Percentiles rank a stretch among this genome's conserved stretches.
phyloP scores from a whole-genome alignment of 1,140 invertebrate genomes.

The Scaptomyza pallida region DNA sequence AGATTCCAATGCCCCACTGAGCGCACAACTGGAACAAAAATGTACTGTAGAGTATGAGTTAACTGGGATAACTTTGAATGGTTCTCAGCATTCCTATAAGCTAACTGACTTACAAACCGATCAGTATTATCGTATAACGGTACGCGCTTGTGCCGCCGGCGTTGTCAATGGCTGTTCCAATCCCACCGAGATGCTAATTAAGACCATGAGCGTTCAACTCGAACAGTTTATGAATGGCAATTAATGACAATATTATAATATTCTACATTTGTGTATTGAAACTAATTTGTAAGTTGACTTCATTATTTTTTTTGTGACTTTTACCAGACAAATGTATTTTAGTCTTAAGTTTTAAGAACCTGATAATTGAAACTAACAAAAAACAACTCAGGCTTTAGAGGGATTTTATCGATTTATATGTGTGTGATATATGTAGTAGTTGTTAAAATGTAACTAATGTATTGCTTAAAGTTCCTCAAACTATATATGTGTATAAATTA shows the following conservation, averaged over 20 bases:
- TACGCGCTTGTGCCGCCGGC: constrained; percentile 62
- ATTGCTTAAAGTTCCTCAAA: constrained; percentile 45
- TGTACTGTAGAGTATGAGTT: constrained; percentile 48
- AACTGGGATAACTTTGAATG: constrained; percentile 38
- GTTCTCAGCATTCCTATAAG: constrained; percentile 50
- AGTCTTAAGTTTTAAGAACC: not conserved
- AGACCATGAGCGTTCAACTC: constrained; percentile 46
- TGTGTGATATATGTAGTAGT: constrained; percentile 22
- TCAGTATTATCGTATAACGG: constrained; percentile 54
- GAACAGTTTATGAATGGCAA: constrained; percentile 50
- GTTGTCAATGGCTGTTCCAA: constrained; percentile 69
- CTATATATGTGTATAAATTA: constrained; percentile 53
- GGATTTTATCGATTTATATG: not conserved
- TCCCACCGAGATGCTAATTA: constrained; percentile 38
- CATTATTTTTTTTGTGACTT: not conserved
- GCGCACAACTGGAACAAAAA: constrained; percentile 57
- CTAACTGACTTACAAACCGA: constrained; percentile 35
- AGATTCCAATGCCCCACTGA: constrained; percentile 29
- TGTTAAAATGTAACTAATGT: constrained; percentile 40
- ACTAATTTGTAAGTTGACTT: no score
- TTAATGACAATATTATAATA: not conserved
- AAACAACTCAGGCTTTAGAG: not conserved
- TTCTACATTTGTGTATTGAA: not conserved
- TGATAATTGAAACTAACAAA: not conserved
- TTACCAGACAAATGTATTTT: not conserved